phyloP scores from a whole-genome alignment of 2,113 vertebrate genomes.

The Oreocharis arfaki region DNA sequence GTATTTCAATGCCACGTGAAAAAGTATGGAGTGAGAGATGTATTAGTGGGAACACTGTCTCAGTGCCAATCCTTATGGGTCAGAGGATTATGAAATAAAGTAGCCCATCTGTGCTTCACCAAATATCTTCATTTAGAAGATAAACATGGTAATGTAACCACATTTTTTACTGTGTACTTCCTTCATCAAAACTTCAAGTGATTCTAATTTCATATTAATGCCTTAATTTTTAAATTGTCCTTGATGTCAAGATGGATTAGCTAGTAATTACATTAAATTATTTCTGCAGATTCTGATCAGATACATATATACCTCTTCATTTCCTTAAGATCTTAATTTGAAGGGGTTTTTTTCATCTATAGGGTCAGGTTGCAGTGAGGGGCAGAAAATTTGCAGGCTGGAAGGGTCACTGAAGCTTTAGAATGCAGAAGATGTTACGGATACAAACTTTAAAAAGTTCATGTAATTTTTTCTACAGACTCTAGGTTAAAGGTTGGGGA shows the following conservation, averaged over 20 bases:
- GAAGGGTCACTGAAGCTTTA: not conserved
- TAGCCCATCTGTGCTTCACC: slow-evolving; percentile 24
- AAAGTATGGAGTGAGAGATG: not conserved
- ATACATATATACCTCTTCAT: not conserved
- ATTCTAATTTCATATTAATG: not conserved
- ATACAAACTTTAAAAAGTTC: not conserved
- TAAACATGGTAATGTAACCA: not conserved
- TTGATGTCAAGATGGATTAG: slow-evolving; percentile 2
- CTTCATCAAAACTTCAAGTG: not conserved
- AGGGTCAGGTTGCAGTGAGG: not conserved
- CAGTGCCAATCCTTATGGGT: slow-evolving; percentile 5
- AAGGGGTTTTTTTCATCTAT: not conserved
- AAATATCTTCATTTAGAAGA: not conserved
- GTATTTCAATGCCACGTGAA: not conserved
- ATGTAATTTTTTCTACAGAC: not conserved
- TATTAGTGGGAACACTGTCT: not conserved
- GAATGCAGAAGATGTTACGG: not conserved
- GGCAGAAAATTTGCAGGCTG: not conserved
- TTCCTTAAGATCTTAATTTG: not conserved
- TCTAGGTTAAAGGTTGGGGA: not conserved
- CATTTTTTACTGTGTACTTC: not conserved
- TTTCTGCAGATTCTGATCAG: not conserved
- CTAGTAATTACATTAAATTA: slow-evolving; percentile 13
- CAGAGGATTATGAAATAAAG: slow-evolving; percentile 2
- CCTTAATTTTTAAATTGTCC: slow-evolving; percentile 24